A percentile compares a stretch with the other conserved stretches of the same genome.
phyloP scores from a whole-genome alignment of 1,140 invertebrate species.

The Neotoxoptera formosana region DNA sequence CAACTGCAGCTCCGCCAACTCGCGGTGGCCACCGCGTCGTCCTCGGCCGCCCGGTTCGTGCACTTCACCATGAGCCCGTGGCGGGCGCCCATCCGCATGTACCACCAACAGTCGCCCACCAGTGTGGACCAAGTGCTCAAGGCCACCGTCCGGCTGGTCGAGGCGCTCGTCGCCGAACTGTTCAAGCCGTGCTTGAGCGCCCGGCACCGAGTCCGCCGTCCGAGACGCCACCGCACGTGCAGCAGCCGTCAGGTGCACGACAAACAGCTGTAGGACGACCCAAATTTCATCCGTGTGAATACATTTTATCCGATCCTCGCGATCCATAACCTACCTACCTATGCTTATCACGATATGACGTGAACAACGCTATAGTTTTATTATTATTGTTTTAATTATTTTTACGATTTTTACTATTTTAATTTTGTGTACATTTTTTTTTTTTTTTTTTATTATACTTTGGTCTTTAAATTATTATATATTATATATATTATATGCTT shows the following conservation, averaged over 20 bases:
- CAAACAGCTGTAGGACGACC: not conserved
- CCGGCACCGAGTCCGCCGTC: not conserved
- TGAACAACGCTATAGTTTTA: not conserved
- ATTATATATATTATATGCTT: not conserved
- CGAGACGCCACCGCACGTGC: not conserved
- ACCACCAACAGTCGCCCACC: constrained; percentile 30
- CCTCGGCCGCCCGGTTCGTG: not conserved
- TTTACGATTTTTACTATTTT: not conserved
- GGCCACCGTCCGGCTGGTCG: constrained; percentile 16
- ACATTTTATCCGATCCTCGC: not conserved
- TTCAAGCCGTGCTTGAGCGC: constrained; percentile 37
- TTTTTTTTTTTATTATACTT: not conserved
- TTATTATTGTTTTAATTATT: no score
- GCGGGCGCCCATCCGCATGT: constrained; percentile 38
- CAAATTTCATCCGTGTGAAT: not conserved
- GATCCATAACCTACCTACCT: not conserved
- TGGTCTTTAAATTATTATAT: not conserved
- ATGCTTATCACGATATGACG: not conserved
- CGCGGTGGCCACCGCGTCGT: not conserved
- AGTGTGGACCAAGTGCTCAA: constrained; percentile 24
- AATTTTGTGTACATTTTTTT: not conserved
- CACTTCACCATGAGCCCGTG: constrained; percentile 41
- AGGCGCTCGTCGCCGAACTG: constrained; percentile 30
- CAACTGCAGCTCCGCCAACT: not conserved
- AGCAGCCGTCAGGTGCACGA: not conserved